Base-by-base conservation (phyloP, 1,140 invertebrate species). In the Pissodes strobi region DNA sequence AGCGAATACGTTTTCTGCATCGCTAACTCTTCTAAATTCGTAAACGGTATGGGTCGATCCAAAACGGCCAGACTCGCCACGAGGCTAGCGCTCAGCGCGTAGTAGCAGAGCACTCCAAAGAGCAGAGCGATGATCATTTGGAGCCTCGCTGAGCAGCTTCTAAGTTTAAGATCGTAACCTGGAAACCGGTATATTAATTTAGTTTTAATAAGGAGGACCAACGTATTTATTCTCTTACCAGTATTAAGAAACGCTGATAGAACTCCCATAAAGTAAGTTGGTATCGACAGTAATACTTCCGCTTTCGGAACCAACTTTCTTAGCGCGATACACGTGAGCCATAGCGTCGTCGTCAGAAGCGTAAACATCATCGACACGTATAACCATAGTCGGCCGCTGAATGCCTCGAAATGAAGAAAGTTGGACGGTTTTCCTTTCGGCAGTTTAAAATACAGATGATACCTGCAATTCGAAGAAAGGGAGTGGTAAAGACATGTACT, bases 161-260 rank as follows among this genome's bases (percentile, higher is more conserved):
- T 51, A 25, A 73, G 39, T 41, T 63, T 67, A 18, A 75, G 21
- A 37, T 75, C 69, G 38, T 67, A 71, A 63, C 72, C 73, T 74
- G 39, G 13, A 68, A 70, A 8, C 0, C 12, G 12, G n/a, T n/a
- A n/a, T n/a, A n/a, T n/a, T n/a, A n/a, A n/a, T n/a, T 13, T 15
- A 51, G 19, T 46, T 46, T n/a, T n/a, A n/a, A n/a, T n/a, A n/a
- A n/a, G n/a, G n/a, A 17, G 10, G 43, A 15, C 12, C 1, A 46
- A 46, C 17, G n/a, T n/a, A n/a, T n/a, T 43, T 13, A 43, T 25
- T 43, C 15, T 17, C 18, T 25, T 62, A 75, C 75, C 73, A 71
- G 75, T 72, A 66, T 75, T 75, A 9, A 75, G 34, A 56, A 75
- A 76, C 13, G 74, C 73, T 1, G 69, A 64, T 13, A 69, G 57